Evolutionary conservation across 2,113 vertebrate species (phyloP), one percentile per base, ranked within the genome.

Genomic region (Pangasianodon gigas): DNA sequence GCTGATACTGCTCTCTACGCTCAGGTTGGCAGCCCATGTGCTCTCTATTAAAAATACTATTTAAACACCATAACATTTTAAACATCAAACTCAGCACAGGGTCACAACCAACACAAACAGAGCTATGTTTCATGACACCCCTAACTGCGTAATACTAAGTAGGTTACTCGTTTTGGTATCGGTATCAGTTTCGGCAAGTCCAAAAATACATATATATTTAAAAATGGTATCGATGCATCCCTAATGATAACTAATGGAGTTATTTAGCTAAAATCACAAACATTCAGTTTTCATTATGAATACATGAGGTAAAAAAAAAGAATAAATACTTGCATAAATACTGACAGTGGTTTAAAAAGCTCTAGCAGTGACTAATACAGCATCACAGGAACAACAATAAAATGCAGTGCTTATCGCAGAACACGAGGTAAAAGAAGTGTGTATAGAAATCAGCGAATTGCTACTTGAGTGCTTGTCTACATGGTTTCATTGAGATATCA

Each of bases 201-300:
- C 14, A 81, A 81, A 81, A 81, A 44, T 24, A 6, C 1, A 24
- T 80, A 7, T 77, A 24, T 46, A 62, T 19, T 26, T 29, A 29
- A 6, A 65, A 65, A 65, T 11, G 9, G 16, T 65, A 67, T 92
- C 79, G 13, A 84, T 62, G 82, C 82, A 84, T 84, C 58, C 58
- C 82, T 84, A 62, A 46, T 46, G 24, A 62, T 24, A 88, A 71
- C 79, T 85, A 91, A 90, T 86, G 82, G 90, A 91, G 91, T 74
- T 92, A 92, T 94, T 95, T 96, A 95, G 94, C 94, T 94, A 92
- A 93, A 81, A 94, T 85, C 94, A 93, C 91, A 91, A 90, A 96
- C 95, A 95, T 95, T 96, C 94, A 94, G 86, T 92, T 85, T 93
- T 90, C 91, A 92, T 86, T 87, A 44, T 90, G 79, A 91, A 94